Conservation (phyloP, 1,140 invertebrate genomes). For the Phymorhynchus buccinoides region DNA sequence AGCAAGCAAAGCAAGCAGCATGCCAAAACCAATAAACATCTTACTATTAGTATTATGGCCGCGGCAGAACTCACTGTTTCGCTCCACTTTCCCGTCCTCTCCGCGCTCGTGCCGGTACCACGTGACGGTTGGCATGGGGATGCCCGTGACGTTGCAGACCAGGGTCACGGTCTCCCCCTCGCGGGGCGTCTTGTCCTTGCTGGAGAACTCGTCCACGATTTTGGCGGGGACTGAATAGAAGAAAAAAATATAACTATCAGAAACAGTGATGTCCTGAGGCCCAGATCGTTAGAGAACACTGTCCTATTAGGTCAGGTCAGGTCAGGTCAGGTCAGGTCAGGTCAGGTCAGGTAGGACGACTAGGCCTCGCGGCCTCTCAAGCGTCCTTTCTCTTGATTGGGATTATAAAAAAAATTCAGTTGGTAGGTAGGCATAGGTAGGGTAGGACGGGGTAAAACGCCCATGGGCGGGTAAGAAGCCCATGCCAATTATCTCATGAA, state of each 20-base stretch:
- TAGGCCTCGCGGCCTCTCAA: too few species aligned
- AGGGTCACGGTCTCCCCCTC: conserved; percentile 69
- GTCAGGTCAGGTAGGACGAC: too few species aligned
- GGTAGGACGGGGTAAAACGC: too few species aligned
- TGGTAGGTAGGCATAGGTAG: too few species aligned
- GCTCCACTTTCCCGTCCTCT: conserved; percentile 41
- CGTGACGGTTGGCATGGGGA: conserved; percentile 67
- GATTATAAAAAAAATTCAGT: too few species aligned
- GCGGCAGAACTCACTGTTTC: conserved; percentile 53
- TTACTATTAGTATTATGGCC: conserved; percentile 52
- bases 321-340: too few species aligned
- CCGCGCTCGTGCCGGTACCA: conserved; percentile 59
- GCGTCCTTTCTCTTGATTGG: too few species aligned
- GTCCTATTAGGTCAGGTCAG: neutral
- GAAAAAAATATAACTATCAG: neutral
- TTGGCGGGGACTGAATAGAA: conserved; percentile 59
- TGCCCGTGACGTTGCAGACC: conserved; percentile 67
- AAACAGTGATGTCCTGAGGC: too few species aligned
- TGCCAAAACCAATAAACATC: conserved; percentile 34
- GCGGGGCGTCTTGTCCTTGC: conserved; percentile 50
- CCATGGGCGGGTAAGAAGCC: too few species aligned
- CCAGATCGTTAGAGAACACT: neutral
- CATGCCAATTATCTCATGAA: too few species aligned
- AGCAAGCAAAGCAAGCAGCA: neutral
- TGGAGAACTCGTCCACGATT: conserved; percentile 59